Percentiles rank a stretch among this genome's conserved stretches.
Evolutionary conservation across 2,888 invertebrate genomes (phyloP).

Genomic region (Pogonocherus hispidulus): DNA sequence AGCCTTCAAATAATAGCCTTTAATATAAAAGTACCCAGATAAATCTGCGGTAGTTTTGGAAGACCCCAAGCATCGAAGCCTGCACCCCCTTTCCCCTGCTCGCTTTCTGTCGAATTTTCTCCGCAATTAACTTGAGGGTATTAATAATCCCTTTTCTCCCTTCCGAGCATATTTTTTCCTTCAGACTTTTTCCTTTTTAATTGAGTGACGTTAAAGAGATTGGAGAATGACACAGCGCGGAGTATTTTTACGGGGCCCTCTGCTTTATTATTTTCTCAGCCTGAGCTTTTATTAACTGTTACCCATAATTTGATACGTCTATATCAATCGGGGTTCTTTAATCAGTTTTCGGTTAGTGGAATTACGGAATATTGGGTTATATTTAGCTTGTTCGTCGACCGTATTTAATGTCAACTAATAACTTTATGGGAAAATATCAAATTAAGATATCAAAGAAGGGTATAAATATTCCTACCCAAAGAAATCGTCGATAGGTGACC

Average conservation of each 20-base stretch:
- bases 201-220: constrained; percentile 17
- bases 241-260: constrained; percentile 13
- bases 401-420: background rate
- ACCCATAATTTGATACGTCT: constrained; percentile 3
- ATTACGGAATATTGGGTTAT: background rate
- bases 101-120: constrained; percentile 5
- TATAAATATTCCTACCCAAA: too few species aligned
- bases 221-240: constrained; percentile 12
- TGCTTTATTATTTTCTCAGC: constrained; percentile 7
- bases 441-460: too few species aligned
- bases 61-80: background rate
- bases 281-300: constrained; percentile 2
- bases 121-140: constrained; percentile 13
- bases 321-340: constrained; percentile 1
- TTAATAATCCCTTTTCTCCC: constrained; percentile 7
- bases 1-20: too few species aligned
- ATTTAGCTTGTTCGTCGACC: background rate
- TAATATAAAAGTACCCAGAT: background rate
- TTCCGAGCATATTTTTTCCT: background rate
- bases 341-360: background rate
- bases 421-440: background rate
- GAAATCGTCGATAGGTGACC: too few species aligned
- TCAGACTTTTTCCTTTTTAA: constrained; percentile 14
- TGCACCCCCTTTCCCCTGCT: background rate
- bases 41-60: background rate